Percentiles rank a stretch among this genome's conserved stretches.
These are phyloP conservation scores for Oscheius sp. DNA, from an alignment of 2,888 invertebrate genomes.

Conservation along the genomic window DNA sequence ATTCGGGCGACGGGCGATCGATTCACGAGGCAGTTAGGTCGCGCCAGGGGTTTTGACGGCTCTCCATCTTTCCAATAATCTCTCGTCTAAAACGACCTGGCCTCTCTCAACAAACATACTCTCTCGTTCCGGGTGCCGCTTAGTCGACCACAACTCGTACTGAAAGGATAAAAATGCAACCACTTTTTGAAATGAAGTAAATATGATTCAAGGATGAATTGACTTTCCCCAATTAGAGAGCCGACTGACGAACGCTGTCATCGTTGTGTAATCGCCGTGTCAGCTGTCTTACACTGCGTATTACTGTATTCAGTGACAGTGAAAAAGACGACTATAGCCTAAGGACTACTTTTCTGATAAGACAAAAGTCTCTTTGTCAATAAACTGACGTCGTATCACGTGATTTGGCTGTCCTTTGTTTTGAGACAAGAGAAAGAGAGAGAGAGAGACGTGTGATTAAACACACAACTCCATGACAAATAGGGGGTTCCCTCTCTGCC, in stretches of 20 bases:
- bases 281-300: no score
- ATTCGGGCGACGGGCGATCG: slow-evolving; percentile 22
- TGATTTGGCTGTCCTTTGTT: not conserved
- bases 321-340: no score
- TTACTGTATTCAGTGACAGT: no score
- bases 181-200: not conserved
- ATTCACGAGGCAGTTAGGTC: slow-evolving; percentile 20
- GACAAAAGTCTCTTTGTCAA: no score
- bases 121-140: not conserved
- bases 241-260: no score
- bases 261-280: no score
- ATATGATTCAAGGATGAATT: not conserved
- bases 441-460: not conserved
- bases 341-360: no score
- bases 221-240: no score
- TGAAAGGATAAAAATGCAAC: slow-evolving; percentile 16
- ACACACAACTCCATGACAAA: no score
- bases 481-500: no score
- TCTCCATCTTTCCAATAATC: slow-evolving; percentile 11
- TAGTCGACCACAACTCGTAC: not conserved
- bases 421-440: not conserved
- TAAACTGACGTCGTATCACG: no score
- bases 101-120: slow-evolving; percentile 5
- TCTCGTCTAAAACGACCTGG: not conserved
- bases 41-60: not conserved